phyloP scores from a whole-genome alignment of 2,888 invertebrate species.

The Iphiclides podalirius region DNA sequence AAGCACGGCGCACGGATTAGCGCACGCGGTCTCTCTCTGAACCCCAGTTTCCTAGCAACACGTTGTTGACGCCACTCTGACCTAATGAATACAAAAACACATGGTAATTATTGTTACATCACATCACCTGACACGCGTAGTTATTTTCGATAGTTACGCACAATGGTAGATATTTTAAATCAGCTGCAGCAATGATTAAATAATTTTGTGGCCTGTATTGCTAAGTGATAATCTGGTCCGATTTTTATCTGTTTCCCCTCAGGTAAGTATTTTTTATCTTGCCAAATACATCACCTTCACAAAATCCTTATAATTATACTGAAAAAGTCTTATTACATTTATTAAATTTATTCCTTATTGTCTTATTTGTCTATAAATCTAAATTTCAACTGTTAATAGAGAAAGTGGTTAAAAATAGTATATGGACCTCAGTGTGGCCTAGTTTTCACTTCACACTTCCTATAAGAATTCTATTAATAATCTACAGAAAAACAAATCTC shows the following conservation, averaged over 20 bases:
- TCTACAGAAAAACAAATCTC: constrained; percentile 51
- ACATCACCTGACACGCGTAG: constrained; percentile 49
- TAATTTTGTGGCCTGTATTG: constrained; percentile 35
- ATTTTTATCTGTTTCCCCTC: constrained; percentile 19
- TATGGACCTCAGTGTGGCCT: constrained; percentile 63
- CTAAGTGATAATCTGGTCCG: constrained; percentile 12
- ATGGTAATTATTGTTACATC: constrained; percentile 72
- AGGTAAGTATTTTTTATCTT: constrained; percentile 17
- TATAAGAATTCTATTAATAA: constrained; percentile 62
- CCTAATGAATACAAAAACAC: constrained; percentile 74
- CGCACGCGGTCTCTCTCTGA: constrained; percentile 43
- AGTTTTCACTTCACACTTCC: constrained; percentile 58
- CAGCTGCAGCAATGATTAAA: constrained; percentile 29
- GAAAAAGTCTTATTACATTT: not conserved
- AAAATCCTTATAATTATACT: not conserved
- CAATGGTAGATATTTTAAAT: constrained; percentile 27
- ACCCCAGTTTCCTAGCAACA: constrained; percentile 77
- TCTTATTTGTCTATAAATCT: not conserved
- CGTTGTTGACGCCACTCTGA: constrained; percentile 74
- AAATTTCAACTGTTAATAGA: constrained; percentile 22
- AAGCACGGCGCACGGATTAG: constrained; percentile 48
- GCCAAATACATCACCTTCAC: constrained; percentile 1
- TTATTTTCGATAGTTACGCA: constrained; percentile 35
- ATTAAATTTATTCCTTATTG: not conserved
- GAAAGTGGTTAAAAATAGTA: constrained; percentile 42